Conservation (phyloP, 2,888 invertebrate genomes). For the Eupithecia insigniata region DNA sequence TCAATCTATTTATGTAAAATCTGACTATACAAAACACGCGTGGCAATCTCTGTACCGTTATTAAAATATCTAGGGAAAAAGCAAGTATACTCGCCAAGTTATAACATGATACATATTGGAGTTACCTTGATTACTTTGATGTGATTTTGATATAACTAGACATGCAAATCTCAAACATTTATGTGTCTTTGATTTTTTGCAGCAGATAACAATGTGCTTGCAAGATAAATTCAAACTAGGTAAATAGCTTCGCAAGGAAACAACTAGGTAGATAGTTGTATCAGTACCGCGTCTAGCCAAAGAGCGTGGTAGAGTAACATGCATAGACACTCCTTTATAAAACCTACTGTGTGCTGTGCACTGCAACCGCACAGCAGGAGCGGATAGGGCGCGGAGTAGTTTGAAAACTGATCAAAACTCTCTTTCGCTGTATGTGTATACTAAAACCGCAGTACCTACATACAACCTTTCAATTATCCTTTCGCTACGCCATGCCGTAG, state of each 20-base stretch:
- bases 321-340: neutral
- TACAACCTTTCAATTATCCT: neutral
- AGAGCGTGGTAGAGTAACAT: neutral
- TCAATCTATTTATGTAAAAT: no score
- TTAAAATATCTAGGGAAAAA: no score
- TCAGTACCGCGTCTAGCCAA: neutral
- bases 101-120: neutral
- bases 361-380: neutral
- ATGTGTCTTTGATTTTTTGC: neutral
- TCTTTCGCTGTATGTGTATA: neutral
- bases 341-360: neutral
- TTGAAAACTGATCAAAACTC: neutral
- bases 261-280: neutral
- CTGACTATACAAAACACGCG: no score
- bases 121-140: neutral
- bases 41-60: no score
- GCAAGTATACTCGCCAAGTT: neutral
- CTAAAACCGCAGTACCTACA: neutral
- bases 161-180: neutral
- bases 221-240: neutral
- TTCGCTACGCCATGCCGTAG: neutral
- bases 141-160: neutral
- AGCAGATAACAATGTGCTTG: neutral
- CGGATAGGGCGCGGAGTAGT: neutral
- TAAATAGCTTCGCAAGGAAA: neutral